phyloP scores from a whole-genome alignment of 2,797 vertebrate species.

The Eidolon dupreanum region DNA sequence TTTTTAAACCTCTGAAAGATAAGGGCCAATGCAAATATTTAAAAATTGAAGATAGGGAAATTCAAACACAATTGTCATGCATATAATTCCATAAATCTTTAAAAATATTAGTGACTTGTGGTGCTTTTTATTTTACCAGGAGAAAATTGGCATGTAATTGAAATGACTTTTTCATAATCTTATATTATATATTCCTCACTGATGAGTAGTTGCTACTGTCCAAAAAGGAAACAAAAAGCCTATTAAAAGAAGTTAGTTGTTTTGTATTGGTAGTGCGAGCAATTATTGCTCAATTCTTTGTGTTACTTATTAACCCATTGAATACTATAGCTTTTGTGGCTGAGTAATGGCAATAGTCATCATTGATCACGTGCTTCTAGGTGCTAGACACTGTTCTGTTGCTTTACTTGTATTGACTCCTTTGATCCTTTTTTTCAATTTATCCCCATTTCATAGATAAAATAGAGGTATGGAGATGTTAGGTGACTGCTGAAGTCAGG shows the following conservation, averaged over 20 bases:
- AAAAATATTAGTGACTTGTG: constrained; percentile 25
- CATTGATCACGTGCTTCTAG: background rate
- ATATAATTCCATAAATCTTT: constrained; percentile 21
- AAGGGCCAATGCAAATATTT: background rate
- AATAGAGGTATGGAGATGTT: background rate
- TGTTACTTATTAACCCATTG: constrained; percentile 4
- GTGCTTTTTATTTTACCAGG: constrained; percentile 19
- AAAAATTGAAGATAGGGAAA: constrained; percentile 46
- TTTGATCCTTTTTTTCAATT: background rate
- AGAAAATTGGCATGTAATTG: background rate
- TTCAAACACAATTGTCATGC: background rate
- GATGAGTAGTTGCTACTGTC: background rate
- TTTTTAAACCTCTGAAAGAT: constrained; percentile 2
- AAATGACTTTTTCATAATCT: background rate
- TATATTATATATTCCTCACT: constrained; percentile 19
- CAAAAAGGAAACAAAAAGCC: background rate
- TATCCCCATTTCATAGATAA: background rate
- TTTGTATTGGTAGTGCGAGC: background rate
- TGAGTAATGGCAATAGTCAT: background rate
- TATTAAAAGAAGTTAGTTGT: background rate
- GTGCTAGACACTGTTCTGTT: background rate
- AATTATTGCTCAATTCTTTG: background rate
- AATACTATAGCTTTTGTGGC: background rate
- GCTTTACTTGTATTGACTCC: background rate
- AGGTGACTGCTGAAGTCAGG: background rate